Percentiles rank a stretch among this genome's conserved stretches.
Conservation (phyloP, 2,797 vertebrate species). For the Argya squamiceps region DNA sequence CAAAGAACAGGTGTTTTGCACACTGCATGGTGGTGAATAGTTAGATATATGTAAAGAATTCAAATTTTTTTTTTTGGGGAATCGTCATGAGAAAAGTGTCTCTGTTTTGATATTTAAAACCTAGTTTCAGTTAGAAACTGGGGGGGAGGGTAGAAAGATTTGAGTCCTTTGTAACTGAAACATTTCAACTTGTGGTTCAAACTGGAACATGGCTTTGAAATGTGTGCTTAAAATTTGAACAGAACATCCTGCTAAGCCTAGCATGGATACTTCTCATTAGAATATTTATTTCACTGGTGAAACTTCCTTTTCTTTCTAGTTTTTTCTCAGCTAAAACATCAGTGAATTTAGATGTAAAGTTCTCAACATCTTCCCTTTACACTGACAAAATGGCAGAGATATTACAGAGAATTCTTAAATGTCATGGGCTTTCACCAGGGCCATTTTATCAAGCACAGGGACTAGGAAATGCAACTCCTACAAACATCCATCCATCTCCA, state of each 20-base stretch:
- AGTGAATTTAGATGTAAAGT: not conserved
- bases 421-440: not conserved
- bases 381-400: fast-evolving
- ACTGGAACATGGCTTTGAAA: not conserved
- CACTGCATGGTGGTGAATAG: not conserved
- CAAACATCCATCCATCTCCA: not conserved
- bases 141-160: fast-evolving
- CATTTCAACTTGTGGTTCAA: not conserved
- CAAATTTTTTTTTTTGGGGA: not conserved
- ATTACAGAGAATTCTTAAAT: not conserved
- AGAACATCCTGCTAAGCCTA: not conserved
- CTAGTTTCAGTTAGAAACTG: not conserved
- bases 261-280: not conserved
- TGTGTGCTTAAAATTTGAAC: not conserved
- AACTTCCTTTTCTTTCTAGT: not conserved
- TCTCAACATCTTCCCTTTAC: not conserved
- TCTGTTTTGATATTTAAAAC: not conserved
- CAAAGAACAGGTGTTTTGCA: not conserved
- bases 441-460: not conserved
- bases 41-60: not conserved
- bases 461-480: not conserved
- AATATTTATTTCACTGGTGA: not conserved
- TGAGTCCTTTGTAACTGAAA: not conserved
- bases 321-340: not conserved
- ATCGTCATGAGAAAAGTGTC: not conserved